A percentile compares a stretch with the other conserved stretches of the same genome.
These are phyloP conservation scores for Galerucella pusilla DNA, from an alignment of 2,888 invertebrate species.

Conservation along the genomic window DNA sequence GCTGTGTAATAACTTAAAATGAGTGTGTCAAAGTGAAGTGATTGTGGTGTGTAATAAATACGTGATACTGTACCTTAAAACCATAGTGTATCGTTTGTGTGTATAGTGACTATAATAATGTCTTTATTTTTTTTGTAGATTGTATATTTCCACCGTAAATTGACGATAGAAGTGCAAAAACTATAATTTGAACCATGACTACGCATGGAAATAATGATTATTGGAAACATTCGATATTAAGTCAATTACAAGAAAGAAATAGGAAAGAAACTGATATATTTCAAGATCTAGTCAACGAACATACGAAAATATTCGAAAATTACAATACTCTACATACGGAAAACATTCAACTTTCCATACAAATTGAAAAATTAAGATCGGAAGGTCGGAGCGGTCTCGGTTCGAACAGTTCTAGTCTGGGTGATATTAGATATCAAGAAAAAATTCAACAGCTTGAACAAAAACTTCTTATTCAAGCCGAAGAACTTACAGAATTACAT, in stretches of 20 bases:
- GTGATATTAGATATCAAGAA: conserved; percentile 61
- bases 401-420: conserved; percentile 53
- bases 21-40: background rate
- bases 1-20: background rate
- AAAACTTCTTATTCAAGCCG: conserved; percentile 87
- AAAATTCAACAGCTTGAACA: conserved; percentile 83
- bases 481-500: conserved; percentile 92
- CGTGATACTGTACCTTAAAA: background rate
- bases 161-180: conserved; percentile 35
- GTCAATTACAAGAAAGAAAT: conserved; percentile 79
- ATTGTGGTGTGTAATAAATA: conserved; percentile 14
- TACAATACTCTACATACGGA: conserved; percentile 83
- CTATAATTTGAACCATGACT: conserved; percentile 30
- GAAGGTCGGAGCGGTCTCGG: conserved; percentile 63
- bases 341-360: conserved; percentile 86
- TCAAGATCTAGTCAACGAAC: conserved; percentile 82
- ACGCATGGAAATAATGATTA: conserved; percentile 50
- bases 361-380: conserved; percentile 82
- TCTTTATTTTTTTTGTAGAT: conserved; percentile 45
- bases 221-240: conserved; percentile 79
- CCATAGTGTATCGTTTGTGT: background rate
- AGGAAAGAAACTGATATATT: conserved; percentile 80
- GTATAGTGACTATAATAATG: conserved; percentile 12
- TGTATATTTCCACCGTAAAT: conserved; percentile 36
- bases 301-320: conserved; percentile 88